Conservation (phyloP, 2,797 vertebrate species). For the Lophius americanus region DNA sequence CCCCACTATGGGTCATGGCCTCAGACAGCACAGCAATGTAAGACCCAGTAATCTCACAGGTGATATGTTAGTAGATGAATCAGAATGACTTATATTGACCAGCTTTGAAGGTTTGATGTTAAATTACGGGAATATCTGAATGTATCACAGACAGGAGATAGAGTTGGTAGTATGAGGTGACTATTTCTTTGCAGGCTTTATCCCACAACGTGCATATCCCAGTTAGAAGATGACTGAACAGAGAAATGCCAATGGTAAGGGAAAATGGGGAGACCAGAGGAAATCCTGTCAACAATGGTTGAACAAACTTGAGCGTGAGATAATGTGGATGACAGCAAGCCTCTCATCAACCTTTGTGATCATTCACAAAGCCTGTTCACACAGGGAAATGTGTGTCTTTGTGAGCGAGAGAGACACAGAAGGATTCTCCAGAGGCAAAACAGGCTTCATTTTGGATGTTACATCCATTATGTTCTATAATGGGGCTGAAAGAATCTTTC, state of each 20-base stretch:
- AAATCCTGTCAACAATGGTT: constrained; percentile 77
- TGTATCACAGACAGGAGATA: constrained; percentile 1
- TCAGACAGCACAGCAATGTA: constrained; percentile 3
- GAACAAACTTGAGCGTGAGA: constrained; percentile 71
- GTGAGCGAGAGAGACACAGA: constrained; percentile 11
- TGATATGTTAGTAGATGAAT: constrained; percentile 25
- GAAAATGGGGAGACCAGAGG: constrained; percentile 58
- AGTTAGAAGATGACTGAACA: constrained; percentile 37
- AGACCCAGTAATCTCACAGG: constrained; percentile 19
- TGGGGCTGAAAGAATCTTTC: no score
- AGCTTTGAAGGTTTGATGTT: background rate
- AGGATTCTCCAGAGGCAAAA: constrained; percentile 18
- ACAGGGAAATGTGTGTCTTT: constrained; percentile 32
- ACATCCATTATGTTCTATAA: background rate
- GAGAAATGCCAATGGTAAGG: constrained; percentile 37
- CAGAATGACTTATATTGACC: constrained; percentile 3
- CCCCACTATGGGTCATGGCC: constrained; percentile 12
- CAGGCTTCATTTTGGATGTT: constrained; percentile 7
- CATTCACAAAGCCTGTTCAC: constrained; percentile 55
- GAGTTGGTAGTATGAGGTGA: constrained; percentile 11
- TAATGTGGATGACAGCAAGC: constrained; percentile 51
- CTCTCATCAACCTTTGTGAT: constrained; percentile 45
- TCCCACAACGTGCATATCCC: background rate
- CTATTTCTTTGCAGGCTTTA: background rate
- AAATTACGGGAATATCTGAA: constrained; percentile 13